Evolutionary conservation across 2,113 vertebrate species (phyloP).

Genomic region (Myiozetetes cayanensis): DNA sequence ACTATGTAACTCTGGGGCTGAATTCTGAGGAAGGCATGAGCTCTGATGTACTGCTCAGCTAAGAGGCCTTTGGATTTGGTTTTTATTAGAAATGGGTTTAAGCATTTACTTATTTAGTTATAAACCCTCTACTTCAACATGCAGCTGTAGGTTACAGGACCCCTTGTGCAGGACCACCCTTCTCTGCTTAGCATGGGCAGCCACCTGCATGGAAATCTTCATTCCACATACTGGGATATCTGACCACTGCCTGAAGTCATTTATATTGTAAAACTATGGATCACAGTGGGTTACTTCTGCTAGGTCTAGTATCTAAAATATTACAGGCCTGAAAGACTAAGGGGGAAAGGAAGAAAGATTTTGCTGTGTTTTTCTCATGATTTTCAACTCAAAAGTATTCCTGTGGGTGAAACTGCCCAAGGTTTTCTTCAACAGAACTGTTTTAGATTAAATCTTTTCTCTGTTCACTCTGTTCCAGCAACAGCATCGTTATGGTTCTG

Average conservation of each 20-base stretch:
- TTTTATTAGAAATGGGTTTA: neutral
- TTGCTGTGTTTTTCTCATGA: slow-evolving; percentile 28
- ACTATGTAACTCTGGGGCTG: neutral
- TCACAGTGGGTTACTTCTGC: neutral
- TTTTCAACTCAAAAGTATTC: slow-evolving; percentile 61
- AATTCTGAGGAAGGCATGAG: neutral
- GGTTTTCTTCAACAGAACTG: slow-evolving; percentile 73
- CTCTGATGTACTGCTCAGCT: neutral
- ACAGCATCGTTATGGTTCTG: slow-evolving; percentile 52
- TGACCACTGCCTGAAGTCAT: neutral
- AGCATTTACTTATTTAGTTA: neutral
- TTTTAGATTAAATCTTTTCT: slow-evolving; percentile 57
- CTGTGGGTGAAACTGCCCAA: slow-evolving; percentile 51
- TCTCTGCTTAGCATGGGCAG: neutral
- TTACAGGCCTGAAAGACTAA: neutral
- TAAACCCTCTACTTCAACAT: neutral
- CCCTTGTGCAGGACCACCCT: neutral
- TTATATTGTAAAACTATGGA: neutral
- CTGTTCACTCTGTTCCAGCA: slow-evolving; percentile 25
- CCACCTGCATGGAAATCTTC: neutral
- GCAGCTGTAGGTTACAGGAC: neutral
- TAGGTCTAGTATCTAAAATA: neutral
- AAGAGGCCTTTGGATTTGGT: neutral
- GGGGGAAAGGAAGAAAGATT: slow-evolving; percentile 49
- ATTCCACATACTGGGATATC: neutral